Evolutionary conservation across 1,140 invertebrate species (phyloP).

Genomic region (Ceratosolen fusciceps): DNA sequence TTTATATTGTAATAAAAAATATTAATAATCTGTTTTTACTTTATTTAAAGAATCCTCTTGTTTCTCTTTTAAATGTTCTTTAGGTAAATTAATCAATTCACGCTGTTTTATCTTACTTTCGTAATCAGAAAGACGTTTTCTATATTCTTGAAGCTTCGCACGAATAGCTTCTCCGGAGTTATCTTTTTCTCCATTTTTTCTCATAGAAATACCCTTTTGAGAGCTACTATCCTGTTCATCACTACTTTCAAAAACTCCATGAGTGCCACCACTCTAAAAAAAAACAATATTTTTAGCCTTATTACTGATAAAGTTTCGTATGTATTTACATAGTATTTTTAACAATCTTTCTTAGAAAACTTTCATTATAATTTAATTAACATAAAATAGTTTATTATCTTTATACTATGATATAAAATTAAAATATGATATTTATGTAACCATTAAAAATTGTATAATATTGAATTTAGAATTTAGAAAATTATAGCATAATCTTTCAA

Average conservation of each 20-base stretch:
- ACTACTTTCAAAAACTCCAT: constrained; percentile 17
- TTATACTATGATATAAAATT: no score
- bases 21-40: not conserved
- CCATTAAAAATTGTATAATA: no score
- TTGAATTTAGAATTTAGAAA: no score
- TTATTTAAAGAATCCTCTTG: constrained; percentile 8
- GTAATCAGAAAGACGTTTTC: constrained; percentile 53
- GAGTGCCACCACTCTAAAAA: constrained; percentile 19
- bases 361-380: no score
- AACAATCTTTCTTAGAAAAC: no score
- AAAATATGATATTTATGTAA: no score
- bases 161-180: constrained; percentile 53
- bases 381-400: no score
- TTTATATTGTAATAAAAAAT: not conserved
- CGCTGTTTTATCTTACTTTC: constrained; percentile 50
- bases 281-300: no score
- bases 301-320: no score
- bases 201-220: constrained; percentile 16
- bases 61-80: not conserved
- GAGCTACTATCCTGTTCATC: constrained; percentile 18
- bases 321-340: not conserved
- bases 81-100: not conserved
- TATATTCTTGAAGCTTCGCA: constrained; percentile 57
- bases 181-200: constrained; percentile 33
- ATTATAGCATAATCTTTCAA: not conserved